phyloP scores from a whole-genome alignment of 2,113 vertebrate species.

The Excalfactoria chinensis region DNA sequence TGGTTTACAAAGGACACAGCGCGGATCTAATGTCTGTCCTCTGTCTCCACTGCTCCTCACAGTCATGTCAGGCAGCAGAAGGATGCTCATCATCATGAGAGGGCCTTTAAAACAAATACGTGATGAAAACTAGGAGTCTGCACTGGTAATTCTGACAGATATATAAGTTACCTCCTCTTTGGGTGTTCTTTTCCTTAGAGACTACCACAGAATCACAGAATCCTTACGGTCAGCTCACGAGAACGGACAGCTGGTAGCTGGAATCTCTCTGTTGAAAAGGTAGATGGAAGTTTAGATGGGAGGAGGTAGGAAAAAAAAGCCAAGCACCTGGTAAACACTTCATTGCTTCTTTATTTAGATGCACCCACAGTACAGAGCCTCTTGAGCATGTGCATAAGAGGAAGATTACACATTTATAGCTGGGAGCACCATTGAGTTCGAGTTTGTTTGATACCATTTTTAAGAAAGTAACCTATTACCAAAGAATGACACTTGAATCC shows the following conservation, averaged over 20 bases:
- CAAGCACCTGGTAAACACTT: conserved; percentile 75
- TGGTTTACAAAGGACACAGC: neutral
- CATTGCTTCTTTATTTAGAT: conserved; percentile 80
- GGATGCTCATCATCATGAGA: neutral
- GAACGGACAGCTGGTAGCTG: accelerated
- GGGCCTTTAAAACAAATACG: neutral
- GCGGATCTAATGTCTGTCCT: neutral
- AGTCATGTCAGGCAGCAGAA: neutral
- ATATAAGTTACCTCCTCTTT: neutral
- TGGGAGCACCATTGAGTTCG: conserved; percentile 74
- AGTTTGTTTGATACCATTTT: conserved; percentile 70
- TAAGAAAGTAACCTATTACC: conserved; percentile 73
- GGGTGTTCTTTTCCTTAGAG: no score
- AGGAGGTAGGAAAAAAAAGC: conserved; percentile 51
- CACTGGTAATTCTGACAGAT: neutral
- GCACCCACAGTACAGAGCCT: conserved; percentile 78
- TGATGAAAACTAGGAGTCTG: neutral
- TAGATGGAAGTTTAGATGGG: neutral
- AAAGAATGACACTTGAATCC: conserved; percentile 75
- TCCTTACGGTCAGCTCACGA: neutral
- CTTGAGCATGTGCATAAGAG: conserved; percentile 66
- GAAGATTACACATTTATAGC: conserved; percentile 75
- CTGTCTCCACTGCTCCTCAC: neutral
- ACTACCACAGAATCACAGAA: no score
- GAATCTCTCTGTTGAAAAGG: neutral